These are phyloP conservation scores for Siniperca scherzeri DNA, from an alignment of 2,797 vertebrate species.

Conservation along the genomic window DNA sequence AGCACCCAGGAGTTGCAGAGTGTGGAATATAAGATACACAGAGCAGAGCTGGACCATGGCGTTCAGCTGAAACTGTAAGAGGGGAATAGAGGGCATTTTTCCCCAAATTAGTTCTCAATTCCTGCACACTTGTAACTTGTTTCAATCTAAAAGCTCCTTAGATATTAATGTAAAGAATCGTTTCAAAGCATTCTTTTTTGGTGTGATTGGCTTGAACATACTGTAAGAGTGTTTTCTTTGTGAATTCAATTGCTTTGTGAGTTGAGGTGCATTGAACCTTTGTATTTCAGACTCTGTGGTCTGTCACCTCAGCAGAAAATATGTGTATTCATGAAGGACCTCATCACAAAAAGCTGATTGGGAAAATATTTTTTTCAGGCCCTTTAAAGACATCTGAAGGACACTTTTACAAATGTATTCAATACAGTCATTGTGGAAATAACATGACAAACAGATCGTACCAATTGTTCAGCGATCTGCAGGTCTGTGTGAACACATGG, in stretches of 20 bases:
- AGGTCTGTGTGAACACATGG: background rate
- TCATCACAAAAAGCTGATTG: background rate
- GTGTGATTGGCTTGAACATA: slow-evolving; percentile 27
- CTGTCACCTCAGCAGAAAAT: background rate
- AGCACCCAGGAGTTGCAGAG: slow-evolving; percentile 45
- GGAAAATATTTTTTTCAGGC: background rate
- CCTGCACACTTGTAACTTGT: slow-evolving; percentile 24
- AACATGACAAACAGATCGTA: background rate
- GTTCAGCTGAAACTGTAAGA: slow-evolving; percentile 26
- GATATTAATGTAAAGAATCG: slow-evolving; percentile 35
- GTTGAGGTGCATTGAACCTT: slow-evolving; percentile 16
- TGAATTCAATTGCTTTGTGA: slow-evolving; percentile 27
- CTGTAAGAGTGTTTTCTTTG: slow-evolving; percentile 19
- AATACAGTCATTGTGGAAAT: background rate
- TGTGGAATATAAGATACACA: slow-evolving; percentile 33
- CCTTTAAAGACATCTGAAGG: background rate
- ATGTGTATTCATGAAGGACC: background rate
- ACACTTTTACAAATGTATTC: background rate
- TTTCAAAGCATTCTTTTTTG: slow-evolving; percentile 16
- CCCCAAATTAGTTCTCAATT: slow-evolving; percentile 25
- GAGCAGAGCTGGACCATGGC: background rate
- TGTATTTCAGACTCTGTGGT: slow-evolving; percentile 9
- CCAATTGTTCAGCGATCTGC: background rate
- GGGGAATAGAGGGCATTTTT: slow-evolving; percentile 26
- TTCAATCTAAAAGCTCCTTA: slow-evolving; percentile 27